Conservation (phyloP, 2,888 invertebrate genomes). For the Leptopterna dolabrata region DNA sequence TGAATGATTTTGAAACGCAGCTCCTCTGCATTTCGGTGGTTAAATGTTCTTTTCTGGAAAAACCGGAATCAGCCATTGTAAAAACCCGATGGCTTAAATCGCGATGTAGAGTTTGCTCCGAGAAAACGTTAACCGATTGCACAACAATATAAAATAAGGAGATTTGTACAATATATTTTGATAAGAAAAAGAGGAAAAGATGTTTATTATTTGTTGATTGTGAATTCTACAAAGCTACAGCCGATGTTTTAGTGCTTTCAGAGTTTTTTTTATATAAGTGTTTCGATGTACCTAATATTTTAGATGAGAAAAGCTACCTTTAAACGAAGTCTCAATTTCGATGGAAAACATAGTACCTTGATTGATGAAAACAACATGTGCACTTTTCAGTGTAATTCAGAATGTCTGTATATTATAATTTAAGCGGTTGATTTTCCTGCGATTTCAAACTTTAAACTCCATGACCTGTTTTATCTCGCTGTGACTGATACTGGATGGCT, state of each 20-base stretch:
- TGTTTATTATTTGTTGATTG: background rate
- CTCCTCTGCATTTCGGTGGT: background rate
- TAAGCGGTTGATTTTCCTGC: background rate
- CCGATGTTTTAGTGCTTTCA: constrained; percentile 25
- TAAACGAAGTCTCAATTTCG: background rate
- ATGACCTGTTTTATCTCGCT: background rate
- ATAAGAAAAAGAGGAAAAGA: background rate
- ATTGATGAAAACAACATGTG: background rate
- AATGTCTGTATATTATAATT: background rate
- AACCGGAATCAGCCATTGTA: background rate
- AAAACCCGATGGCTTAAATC: constrained; percentile 21
- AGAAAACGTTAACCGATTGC: constrained; percentile 14
- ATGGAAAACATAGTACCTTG: background rate
- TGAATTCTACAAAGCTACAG: constrained; percentile 31
- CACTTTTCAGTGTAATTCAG: background rate
- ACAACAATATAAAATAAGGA: constrained; percentile 21
- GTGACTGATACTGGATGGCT: constrained; percentile 43
- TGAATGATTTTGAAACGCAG: background rate
- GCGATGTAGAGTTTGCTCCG: constrained; percentile 47
- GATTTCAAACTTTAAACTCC: background rate
- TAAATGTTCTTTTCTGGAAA: background rate
- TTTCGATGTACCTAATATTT: constrained; percentile 10
- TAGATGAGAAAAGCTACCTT: background rate
- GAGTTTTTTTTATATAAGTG: background rate
- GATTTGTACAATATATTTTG: constrained; percentile 45